phyloP scores from a whole-genome alignment of 2,888 invertebrate species.

The Drosophila maculinotata region DNA sequence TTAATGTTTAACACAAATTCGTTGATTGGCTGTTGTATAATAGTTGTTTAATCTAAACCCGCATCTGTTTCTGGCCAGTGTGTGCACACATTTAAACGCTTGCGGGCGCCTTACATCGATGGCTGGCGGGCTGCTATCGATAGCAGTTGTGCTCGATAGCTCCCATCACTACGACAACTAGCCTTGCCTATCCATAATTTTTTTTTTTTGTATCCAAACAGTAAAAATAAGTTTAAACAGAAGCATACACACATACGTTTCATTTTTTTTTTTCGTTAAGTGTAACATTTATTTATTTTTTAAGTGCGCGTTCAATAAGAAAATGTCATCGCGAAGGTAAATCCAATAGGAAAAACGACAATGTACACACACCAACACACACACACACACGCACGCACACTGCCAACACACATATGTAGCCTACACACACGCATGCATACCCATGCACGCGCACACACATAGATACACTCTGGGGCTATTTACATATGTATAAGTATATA shows the following conservation, averaged over 20 bases:
- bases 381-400: constrained; percentile 26
- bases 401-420: constrained; percentile 14
- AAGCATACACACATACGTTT: constrained; percentile 71
- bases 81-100: constrained; percentile 20
- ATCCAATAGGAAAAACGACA: constrained; percentile 69
- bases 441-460: constrained; percentile 31
- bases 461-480: constrained; percentile 67
- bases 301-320: constrained; percentile 78
- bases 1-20: too few species aligned
- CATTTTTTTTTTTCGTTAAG: constrained; percentile 73
- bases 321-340: constrained; percentile 84
- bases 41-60: constrained; percentile 7
- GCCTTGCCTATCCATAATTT: constrained; percentile 69
- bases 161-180: constrained; percentile 60
- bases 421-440: constrained; percentile 13
- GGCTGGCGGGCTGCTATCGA: constrained; percentile 29
- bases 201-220: constrained; percentile 75
- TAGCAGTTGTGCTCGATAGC: constrained; percentile 51
- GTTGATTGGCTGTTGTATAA: background rate
- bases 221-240: constrained; percentile 73
- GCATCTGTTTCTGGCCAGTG: constrained; percentile 17
- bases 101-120: constrained; percentile 14
- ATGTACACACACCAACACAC: constrained; percentile 56
- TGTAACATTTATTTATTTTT: constrained; percentile 73
- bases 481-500: constrained; percentile 76